Percentiles rank a stretch among this genome's conserved stretches.
Conservation (phyloP, 2,113 vertebrate genomes). For the Pollachius pollachius region DNA sequence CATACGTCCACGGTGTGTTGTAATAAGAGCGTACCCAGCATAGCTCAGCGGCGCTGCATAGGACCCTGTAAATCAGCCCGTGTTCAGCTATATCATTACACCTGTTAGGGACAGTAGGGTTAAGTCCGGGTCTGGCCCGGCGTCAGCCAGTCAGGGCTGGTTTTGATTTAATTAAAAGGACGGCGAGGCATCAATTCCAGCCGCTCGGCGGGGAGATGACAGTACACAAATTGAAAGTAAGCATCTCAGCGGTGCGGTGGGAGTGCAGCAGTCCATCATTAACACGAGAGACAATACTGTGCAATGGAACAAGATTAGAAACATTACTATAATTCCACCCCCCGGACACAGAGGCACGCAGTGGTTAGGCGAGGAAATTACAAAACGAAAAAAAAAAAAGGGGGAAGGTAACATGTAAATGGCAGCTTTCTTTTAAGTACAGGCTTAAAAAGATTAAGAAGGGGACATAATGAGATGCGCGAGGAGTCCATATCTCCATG, state of each 20-base stretch:
- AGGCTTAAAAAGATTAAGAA: background rate
- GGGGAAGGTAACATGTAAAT: background rate
- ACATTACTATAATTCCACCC: constrained; percentile 69
- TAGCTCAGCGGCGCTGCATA: no score
- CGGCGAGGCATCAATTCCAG: constrained; percentile 73
- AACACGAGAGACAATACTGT: constrained; percentile 75
- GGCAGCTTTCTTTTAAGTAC: constrained; percentile 12
- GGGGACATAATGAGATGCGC: constrained; percentile 22
- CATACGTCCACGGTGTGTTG: no score
- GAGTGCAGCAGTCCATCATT: constrained; percentile 66
- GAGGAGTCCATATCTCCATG: constrained; percentile 7
- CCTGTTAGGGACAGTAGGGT: background rate
- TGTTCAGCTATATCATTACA: background rate
- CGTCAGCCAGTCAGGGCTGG: constrained; percentile 29
- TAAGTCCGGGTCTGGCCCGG: constrained; percentile 46
- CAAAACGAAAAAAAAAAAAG: constrained; percentile 31
- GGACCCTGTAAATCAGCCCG: no score
- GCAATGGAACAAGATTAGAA: constrained; percentile 78
- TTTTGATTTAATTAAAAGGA: constrained; percentile 78
- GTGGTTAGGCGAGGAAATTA: constrained; percentile 12
- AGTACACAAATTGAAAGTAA: constrained; percentile 81
- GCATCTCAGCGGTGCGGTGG: constrained; percentile 59
- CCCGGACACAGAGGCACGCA: constrained; percentile 51
- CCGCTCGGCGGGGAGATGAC: constrained; percentile 70
- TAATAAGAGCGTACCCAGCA: no score